These are phyloP conservation scores for Manis javanica DNA, from an alignment of 2,797 vertebrate genomes.

Conservation along the genomic window DNA sequence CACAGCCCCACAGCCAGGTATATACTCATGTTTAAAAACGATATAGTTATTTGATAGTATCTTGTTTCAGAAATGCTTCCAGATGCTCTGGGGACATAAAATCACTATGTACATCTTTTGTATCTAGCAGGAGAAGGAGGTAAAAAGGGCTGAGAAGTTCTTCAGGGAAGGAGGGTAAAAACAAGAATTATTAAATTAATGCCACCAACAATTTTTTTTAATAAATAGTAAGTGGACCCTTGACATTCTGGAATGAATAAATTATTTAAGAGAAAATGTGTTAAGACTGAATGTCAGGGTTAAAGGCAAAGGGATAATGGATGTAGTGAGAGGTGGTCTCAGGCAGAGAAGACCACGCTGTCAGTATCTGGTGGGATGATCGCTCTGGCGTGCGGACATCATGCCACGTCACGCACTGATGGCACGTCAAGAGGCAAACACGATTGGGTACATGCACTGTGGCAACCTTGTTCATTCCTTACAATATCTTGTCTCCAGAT, in stretches of 20 bases:
- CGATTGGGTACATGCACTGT: slow-evolving; percentile 87
- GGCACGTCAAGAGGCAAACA: slow-evolving; percentile 88
- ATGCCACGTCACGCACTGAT: slow-evolving; percentile 85
- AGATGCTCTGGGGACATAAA: slow-evolving; percentile 82
- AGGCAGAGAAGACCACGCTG: slow-evolving; percentile 84
- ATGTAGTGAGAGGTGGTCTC: slow-evolving; percentile 87
- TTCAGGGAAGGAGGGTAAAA: slow-evolving; percentile 80
- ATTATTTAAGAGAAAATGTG: slow-evolving; percentile 95
- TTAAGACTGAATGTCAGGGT: slow-evolving; percentile 93
- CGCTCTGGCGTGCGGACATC: slow-evolving; percentile 90
- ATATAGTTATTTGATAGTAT: slow-evolving; percentile 78
- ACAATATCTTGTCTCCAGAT: slow-evolving; percentile 92
- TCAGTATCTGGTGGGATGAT: slow-evolving; percentile 91
- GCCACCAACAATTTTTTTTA: slow-evolving; percentile 93
- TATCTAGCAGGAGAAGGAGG: slow-evolving; percentile 85
- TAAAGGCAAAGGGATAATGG: slow-evolving; percentile 86
- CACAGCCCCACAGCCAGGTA: slow-evolving; percentile 63
- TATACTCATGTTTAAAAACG: slow-evolving; percentile 63
- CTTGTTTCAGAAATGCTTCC: slow-evolving; percentile 82
- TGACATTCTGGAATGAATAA: slow-evolving; percentile 98
- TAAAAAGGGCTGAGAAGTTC: slow-evolving; percentile 63
- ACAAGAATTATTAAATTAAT: slow-evolving; percentile 93
- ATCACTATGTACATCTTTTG: slow-evolving; percentile 81
- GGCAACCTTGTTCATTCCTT: slow-evolving; percentile 89
- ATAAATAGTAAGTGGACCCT: slow-evolving; percentile 95